Evolutionary conservation across 2,113 vertebrate species (phyloP).

Genomic region (Grus americana): DNA sequence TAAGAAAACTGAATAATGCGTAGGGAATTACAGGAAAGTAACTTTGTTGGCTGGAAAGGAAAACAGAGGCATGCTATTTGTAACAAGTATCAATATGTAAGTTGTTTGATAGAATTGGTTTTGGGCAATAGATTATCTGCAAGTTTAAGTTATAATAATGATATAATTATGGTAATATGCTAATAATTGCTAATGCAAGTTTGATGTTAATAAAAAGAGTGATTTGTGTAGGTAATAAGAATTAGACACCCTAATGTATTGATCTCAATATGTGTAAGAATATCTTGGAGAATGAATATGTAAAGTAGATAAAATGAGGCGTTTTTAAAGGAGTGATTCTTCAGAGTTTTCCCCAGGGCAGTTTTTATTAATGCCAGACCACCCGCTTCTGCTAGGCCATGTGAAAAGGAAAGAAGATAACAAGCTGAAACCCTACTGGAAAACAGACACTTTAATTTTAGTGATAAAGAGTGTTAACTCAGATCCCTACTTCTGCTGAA

Average conservation of each 20-base stretch:
- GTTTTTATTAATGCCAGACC: conserved; percentile 27
- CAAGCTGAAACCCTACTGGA: conserved; percentile 26
- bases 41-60: neutral
- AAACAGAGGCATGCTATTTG: neutral
- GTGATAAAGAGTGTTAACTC: conserved; percentile 12
- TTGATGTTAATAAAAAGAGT: conserved; percentile 42
- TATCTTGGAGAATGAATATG: conserved; percentile 7
- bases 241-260: conserved; percentile 37
- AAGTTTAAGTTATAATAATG: conserved; percentile 42
- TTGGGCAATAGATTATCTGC: neutral
- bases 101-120: neutral
- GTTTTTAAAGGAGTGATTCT: conserved; percentile 20
- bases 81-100: neutral
- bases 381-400: neutral
- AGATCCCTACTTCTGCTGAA: neutral
- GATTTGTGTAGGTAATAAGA: conserved; percentile 62
- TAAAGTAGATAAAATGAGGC: conserved; percentile 26
- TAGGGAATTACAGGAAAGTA: neutral
- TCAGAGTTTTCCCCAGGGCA: conserved; percentile 19
- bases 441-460: conserved; percentile 41
- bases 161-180: conserved; percentile 35
- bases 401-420: conserved; percentile 8
- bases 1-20: neutral
- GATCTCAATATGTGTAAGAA: neutral
- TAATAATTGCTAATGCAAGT: conserved; percentile 45